Conservation (phyloP, 2,888 invertebrate genomes). For the Caenorhabditis angaria region DNA sequence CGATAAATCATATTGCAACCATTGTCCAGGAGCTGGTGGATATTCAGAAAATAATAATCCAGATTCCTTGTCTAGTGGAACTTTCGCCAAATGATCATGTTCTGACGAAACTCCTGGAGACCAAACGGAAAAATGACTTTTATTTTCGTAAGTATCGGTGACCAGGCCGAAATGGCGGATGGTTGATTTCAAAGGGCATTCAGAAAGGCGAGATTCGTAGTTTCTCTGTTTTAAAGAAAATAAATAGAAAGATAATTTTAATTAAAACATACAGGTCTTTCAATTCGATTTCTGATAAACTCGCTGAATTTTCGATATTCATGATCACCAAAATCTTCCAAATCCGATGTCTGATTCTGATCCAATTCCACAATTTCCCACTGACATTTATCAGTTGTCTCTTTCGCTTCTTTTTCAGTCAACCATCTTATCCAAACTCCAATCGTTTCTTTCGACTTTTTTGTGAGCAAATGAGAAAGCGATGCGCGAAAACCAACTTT, state of each 20-base stretch:
- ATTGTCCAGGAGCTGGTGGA: background rate
- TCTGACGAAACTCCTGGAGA: background rate
- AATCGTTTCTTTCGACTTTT: background rate
- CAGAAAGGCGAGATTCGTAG: background rate
- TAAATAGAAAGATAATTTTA: too few species aligned
- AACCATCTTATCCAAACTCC: slow-evolving; percentile 11
- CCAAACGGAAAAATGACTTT: background rate
- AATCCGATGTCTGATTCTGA: background rate
- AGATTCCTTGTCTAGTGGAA: background rate
- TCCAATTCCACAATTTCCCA: background rate
- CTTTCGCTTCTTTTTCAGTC: background rate
- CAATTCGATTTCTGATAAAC: background rate
- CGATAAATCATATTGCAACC: slow-evolving; percentile 3
- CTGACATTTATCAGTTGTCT: background rate
- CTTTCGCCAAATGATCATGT: background rate
- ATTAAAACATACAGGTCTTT: background rate
- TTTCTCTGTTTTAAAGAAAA: too few species aligned
- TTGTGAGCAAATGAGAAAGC: background rate
- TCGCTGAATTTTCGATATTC: slow-evolving; percentile 10
- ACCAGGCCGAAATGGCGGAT: background rate
- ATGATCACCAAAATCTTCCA: slow-evolving; percentile 5
- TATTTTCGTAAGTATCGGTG: background rate
- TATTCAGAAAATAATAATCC: background rate
- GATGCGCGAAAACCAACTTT: background rate
- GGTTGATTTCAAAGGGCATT: background rate